phyloP scores from a whole-genome alignment of 1,140 invertebrate genomes.

The Megathymus violae region DNA sequence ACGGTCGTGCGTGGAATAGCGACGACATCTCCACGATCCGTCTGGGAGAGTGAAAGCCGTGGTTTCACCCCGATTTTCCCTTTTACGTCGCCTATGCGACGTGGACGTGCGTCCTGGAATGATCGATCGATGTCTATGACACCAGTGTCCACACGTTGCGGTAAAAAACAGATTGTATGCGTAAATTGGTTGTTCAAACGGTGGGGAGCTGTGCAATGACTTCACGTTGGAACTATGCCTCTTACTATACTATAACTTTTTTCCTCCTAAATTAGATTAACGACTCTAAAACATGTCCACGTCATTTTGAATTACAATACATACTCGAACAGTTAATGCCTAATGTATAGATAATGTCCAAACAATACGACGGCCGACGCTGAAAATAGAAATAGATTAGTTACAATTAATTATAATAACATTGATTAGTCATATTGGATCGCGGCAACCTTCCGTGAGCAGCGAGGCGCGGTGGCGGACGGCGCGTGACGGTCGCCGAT shows the following conservation, averaged over 20 bases:
- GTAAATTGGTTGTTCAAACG: background rate
- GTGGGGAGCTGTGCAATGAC: background rate
- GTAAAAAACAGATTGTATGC: background rate
- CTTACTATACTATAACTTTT: no score
- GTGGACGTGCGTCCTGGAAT: constrained; percentile 3
- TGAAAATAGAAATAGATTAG: constrained; percentile 5
- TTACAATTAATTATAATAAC: constrained; percentile 13
- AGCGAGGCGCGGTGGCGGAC: background rate
- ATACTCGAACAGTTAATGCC: no score
- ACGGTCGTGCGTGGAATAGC: background rate
- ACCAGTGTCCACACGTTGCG: background rate
- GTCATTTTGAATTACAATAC: no score
- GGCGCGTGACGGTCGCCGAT: constrained; percentile 20
- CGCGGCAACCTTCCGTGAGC: constrained; percentile 13
- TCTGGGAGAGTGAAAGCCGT: constrained; percentile 28
- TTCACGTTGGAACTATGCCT: no score
- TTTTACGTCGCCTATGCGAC: constrained; percentile 12
- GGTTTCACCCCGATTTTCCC: constrained; percentile 26
- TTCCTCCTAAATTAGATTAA: no score
- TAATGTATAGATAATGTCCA: background rate
- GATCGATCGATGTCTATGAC: constrained; percentile 8
- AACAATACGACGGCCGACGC: background rate
- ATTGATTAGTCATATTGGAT: constrained; percentile 24
- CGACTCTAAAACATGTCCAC: no score
- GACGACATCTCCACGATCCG: constrained; percentile 24